Evolutionary conservation across 2,888 invertebrate species (phyloP), one percentile per base, ranked within the genome.

Genomic region (Elgonia sp.): DNA sequence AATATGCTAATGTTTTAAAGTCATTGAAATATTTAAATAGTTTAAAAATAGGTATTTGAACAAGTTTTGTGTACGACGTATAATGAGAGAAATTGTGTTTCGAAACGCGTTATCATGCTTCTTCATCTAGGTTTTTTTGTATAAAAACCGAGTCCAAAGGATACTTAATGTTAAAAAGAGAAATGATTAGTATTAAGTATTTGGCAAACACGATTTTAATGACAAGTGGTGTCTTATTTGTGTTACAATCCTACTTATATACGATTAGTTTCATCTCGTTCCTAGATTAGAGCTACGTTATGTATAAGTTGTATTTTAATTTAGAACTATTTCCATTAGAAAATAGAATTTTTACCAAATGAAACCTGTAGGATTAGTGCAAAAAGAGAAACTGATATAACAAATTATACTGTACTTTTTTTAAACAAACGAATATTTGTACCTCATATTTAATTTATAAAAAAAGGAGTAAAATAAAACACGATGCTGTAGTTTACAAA

Each of bases 1-100:
- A 80, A 16, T 75, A 80, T 75, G 62, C 29, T 55, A 80, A 73
- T 81, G 73, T 85, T 80, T 85, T 75, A 69, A 80, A 79, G 53
- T 73, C 67, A 85, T 80, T 85, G 85, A 73, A 67, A 85, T 80
- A 80, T 80, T 85, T 85, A 80, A 79, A 84, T 72, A 79, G 77
- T 84, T 84, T 77, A 84, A 29, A 29, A 70, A 57, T 57, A 16
- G 60, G 10, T 70, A 53, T 63, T 42, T 50, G 39, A 81, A 50
- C 46, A 70, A 73, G 77, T 72, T 77, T 60, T 60, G 50, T 20
- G 67, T 46, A 73, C 6, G 7, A 50, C 29, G 39, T 29, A 29
- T 3, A 29, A 29, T 55, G 72, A 70, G 39, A 76, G 50, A 79
- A 77, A 70, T 50, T 83, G 42, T 21, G 53, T 83, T 65, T 69